Percentiles rank a stretch among this genome's conserved stretches.
These are phyloP conservation scores for Corvus hawaiiensis DNA, from an alignment of 2,113 vertebrate species.

Conservation along the genomic window DNA sequence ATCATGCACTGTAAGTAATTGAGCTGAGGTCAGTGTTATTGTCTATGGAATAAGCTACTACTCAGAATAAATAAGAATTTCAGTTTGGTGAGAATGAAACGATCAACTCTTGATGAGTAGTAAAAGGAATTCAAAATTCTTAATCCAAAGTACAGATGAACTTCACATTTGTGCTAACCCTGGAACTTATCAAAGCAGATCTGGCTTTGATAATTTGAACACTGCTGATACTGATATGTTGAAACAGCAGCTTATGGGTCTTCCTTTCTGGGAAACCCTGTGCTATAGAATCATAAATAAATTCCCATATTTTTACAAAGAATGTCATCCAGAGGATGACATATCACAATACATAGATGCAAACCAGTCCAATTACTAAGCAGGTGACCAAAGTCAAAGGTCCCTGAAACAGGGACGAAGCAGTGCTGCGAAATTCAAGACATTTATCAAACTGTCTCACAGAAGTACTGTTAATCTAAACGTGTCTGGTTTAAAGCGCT, in stretches of 20 bases:
- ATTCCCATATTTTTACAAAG: background rate
- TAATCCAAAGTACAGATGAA: background rate
- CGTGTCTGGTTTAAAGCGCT: slow-evolving; percentile 42
- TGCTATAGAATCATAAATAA: background rate
- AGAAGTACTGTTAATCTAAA: slow-evolving; percentile 64
- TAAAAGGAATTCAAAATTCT: background rate
- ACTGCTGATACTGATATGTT: background rate
- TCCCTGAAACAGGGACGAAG: slow-evolving; percentile 7
- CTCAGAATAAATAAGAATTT: background rate
- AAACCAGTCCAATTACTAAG: slow-evolving; percentile 31
- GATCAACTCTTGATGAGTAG: background rate
- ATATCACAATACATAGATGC: background rate
- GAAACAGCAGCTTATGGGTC: background rate
- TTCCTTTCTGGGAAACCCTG: background rate
- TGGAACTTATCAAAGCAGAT: background rate
- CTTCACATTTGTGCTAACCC: background rate
- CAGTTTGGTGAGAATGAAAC: background rate
- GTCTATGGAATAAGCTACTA: background rate
- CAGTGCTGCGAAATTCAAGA: background rate
- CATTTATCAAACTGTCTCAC: slow-evolving; percentile 64
- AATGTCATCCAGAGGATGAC: background rate
- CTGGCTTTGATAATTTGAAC: background rate
- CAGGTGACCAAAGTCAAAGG: background rate
- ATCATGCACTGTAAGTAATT: background rate
- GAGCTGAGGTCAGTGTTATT: background rate